A percentile compares a stretch with the other conserved stretches of the same genome.
Conservation (phyloP, 1,140 invertebrate genomes). For the Pachypeltis micranthus region DNA sequence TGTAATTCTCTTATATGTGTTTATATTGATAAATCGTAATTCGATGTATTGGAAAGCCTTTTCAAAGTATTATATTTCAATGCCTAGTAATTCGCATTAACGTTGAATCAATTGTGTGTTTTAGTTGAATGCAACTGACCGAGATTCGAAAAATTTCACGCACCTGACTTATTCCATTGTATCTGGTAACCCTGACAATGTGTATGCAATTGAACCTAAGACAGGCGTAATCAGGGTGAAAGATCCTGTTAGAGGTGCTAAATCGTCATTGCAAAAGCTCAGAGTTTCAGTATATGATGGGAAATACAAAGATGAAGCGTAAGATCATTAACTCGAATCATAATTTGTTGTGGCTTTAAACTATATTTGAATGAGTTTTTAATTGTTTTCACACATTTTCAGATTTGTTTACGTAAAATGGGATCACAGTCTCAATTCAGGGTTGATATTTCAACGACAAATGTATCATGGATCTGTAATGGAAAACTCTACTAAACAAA, state of each 20-base stretch:
- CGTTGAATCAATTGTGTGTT: no score
- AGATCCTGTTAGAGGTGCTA: slow-evolving; percentile 39
- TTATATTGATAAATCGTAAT: no score
- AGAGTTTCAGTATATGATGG: slow-evolving; percentile 57
- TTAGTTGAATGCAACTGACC: slow-evolving; percentile 54
- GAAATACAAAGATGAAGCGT: slow-evolving; percentile 37
- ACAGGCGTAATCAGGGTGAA: slow-evolving; percentile 60
- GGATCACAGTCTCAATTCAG: slow-evolving; percentile 45
- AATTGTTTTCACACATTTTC: neutral
- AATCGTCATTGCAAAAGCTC: slow-evolving; percentile 49
- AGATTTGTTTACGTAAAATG: slow-evolving; percentile 44
- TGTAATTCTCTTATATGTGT: no score
- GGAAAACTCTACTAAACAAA: slow-evolving; percentile 75
- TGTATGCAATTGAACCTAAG: slow-evolving; percentile 62
- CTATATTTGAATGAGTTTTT: no score
- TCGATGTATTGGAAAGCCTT: no score
- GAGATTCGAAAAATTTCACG: slow-evolving; percentile 46
- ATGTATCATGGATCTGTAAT: slow-evolving; percentile 65
- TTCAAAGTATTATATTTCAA: no score
- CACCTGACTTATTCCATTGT: slow-evolving; percentile 54
- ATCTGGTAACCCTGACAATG: slow-evolving; percentile 63
- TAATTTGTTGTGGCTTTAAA: no score
- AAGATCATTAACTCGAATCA: no score
- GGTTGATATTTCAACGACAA: slow-evolving; percentile 64
- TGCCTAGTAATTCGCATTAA: no score